These are phyloP conservation scores for Agonopterix heracliana DNA, from an alignment of 2,888 invertebrate species.

Conservation along the genomic window DNA sequence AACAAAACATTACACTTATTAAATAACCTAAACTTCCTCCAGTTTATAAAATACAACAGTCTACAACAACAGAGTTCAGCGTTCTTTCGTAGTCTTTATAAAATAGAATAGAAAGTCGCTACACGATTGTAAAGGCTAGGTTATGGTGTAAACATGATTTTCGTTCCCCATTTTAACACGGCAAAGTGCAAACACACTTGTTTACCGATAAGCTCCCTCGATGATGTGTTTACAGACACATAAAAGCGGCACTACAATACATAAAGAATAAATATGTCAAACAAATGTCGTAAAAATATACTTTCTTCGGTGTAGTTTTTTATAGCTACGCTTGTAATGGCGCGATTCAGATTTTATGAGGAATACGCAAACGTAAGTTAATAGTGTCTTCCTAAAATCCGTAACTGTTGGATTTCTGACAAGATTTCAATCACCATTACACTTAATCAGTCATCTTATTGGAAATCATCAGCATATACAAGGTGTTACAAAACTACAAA, in stretches of 20 bases:
- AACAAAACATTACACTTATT: too few species aligned
- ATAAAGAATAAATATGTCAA: conserved; percentile 21
- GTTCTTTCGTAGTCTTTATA: too few species aligned
- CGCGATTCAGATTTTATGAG: background rate
- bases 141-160: conserved; percentile 50
- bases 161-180: conserved; percentile 39
- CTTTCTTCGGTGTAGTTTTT: conserved; percentile 9
- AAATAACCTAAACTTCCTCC: too few species aligned
- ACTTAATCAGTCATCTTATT: too few species aligned
- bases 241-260: conserved; percentile 25
- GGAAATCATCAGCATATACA: too few species aligned
- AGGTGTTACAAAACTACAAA: too few species aligned
- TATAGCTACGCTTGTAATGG: conserved; percentile 7
- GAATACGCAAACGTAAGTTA: background rate
- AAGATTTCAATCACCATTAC: too few species aligned
- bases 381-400: too few species aligned
- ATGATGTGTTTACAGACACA: conserved; percentile 30
- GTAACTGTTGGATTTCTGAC: too few species aligned
- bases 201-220: conserved; percentile 36
- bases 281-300: conserved; percentile 12
- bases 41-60: too few species aligned
- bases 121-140: conserved; percentile 31
- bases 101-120: conserved; percentile 6
- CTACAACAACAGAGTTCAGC: too few species aligned
- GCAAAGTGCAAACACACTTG: conserved; percentile 38